Evolutionary conservation across 1,140 invertebrate species (phyloP), one percentile per base, ranked within the genome.

Genomic region (Macrobrachium rosenbergii): DNA sequence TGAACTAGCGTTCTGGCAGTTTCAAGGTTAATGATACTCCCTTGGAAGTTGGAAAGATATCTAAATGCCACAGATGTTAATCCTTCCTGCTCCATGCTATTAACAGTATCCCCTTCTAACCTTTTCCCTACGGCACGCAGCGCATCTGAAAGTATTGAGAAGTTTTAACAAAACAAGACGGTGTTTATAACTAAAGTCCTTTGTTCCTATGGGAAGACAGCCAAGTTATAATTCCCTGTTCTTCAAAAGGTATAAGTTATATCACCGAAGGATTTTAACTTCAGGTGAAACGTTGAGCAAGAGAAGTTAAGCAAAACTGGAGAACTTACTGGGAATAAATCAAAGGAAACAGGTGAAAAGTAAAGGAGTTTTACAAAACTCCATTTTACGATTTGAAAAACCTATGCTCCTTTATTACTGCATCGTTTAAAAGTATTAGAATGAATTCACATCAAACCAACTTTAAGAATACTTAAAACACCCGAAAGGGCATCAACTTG

Each of bases 31-130:
- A 88, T 80, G 64, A 88, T 37, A 23, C 60, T 59, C 11, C 60
- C 60, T 2, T 67, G 80, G 64, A 88, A 88, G 52, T 82, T 88
- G 28, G 63, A 78, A 21, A 88, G 60, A 43, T 88, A 88, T 10
- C 63, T 19, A 28, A 83, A 82, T 17, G 69, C 81, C 43, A 62
- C 62, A 19, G 75, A 77, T 60, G 62, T 59, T 23, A 88, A 52
- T 52, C 77, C 76, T 45, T 82, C 80, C 52, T 78, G 37, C 17
- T 19, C 80, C 80, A 88, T 79, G 16, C 21, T 37, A 17, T 59
- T 69, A 11, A 79, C 73, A 58, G 63, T 73, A 43, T 83, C 81
- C 21, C 80, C 81, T 12, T 88, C 87, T 17, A 88, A n/a, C 63
- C 72, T 83, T 23, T 88, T 83, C 14, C 63, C 87, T 63, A 88